Evolutionary conservation across 1,140 invertebrate species (phyloP).

Genomic region (Scaptodrosophila lebanonensis): DNA sequence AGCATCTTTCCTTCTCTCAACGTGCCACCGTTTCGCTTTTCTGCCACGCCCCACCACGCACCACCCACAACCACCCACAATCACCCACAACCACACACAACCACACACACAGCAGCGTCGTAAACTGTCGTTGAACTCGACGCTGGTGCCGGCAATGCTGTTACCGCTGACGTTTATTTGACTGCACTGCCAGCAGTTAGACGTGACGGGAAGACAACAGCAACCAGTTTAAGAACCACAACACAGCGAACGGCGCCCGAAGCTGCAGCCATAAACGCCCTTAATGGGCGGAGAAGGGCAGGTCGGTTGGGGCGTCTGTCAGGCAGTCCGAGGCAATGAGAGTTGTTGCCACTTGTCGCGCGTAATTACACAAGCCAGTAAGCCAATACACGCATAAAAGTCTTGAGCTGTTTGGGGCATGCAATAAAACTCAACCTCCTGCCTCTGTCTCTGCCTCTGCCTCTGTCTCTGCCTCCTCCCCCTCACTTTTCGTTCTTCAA

Average conservation of each 20-base stretch:
- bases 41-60: too few relatives aligned
- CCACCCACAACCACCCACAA: too few relatives aligned
- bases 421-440: conserved; percentile 60
- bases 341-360: conserved; percentile 59
- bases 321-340: neutral
- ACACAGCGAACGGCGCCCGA: neutral
- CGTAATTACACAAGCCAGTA: conserved; percentile 53
- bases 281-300: too few relatives aligned
- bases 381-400: conserved; percentile 43
- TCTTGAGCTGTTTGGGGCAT: conserved; percentile 21
- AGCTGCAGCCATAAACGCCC: neutral
- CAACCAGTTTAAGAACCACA: too few relatives aligned
- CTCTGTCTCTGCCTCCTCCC: conserved; percentile 5
- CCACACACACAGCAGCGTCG: too few relatives aligned
- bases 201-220: too few relatives aligned
- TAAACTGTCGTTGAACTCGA: conserved; percentile 38
- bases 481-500: conserved; percentile 27
- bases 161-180: conserved; percentile 65
- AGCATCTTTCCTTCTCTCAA: too few relatives aligned
- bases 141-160: conserved; percentile 33
- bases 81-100: too few relatives aligned
- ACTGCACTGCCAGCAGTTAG: conserved; percentile 57
- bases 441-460: too few relatives aligned
- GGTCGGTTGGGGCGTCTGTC: neutral
- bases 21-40: too few relatives aligned